Evolutionary conservation across 2,888 invertebrate species (phyloP).

Genomic region (Blera fallax): DNA sequence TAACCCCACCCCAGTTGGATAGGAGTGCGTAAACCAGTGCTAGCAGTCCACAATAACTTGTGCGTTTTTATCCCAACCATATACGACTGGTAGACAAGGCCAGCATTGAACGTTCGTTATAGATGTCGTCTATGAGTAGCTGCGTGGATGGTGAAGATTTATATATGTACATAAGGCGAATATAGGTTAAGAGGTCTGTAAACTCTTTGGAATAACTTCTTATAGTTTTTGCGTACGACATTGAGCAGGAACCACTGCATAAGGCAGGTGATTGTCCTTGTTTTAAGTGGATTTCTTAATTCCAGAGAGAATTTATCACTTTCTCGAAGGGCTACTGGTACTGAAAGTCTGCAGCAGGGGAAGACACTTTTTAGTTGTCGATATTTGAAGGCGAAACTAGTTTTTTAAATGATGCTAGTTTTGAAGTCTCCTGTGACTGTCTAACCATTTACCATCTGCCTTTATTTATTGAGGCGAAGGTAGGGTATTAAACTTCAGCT

Average conservation of each 20-base stretch:
- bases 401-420: too few relatives aligned
- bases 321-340: too few relatives aligned
- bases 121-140: conserved; percentile 57
- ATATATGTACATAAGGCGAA: conserved; percentile 52
- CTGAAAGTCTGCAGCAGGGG: too few relatives aligned
- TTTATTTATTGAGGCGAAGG: too few relatives aligned
- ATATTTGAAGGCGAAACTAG: too few relatives aligned
- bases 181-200: conserved; percentile 71
- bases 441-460: too few relatives aligned
- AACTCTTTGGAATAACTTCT: conserved; percentile 51
- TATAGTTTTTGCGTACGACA: conserved; percentile 30
- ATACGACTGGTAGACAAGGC: conserved; percentile 33
- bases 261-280: not conserved
- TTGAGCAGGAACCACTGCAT: not conserved
- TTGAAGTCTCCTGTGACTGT: too few relatives aligned
- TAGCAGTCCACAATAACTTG: conserved; percentile 16
- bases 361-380: too few relatives aligned
- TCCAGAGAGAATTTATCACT: too few relatives aligned
- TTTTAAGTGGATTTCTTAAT: not conserved
- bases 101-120: conserved; percentile 49
- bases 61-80: conserved; percentile 42
- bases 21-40: conserved; percentile 57
- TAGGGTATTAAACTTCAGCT: too few relatives aligned
- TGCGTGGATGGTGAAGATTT: conserved; percentile 65
- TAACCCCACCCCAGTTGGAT: conserved; percentile 52